Evolutionary conservation across 2,797 vertebrate species (phyloP), one percentile per base, ranked within the genome.

Genomic region (Ibycter americanus): DNA sequence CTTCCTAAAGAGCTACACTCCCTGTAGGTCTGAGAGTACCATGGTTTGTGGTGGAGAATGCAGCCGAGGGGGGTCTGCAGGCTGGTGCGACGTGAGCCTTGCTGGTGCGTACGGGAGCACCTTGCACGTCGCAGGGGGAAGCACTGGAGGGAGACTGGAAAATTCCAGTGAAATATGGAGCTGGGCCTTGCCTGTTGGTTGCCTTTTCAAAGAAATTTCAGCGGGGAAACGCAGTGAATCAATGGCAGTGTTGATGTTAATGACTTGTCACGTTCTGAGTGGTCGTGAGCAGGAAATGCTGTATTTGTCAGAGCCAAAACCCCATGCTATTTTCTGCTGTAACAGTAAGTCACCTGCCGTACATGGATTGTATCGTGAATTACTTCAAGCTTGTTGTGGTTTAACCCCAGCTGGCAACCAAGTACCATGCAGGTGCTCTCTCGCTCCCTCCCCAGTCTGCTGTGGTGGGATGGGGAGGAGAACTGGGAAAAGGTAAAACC

Each of bases 61-160:
- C 16, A 42, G 31, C 18, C 31, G 70, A n/a, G 22, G 31, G n/a
- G 22, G 22, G 31, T 54, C 36, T 42, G 22, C 19, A 56, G 42
- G 26, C 20, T 46, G 47, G 29, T 22, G 5, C 0, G 9, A 38
- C 7, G 26, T 15, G 29, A 76, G 8, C 31, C 27, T 42, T 5
- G 6, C 15, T 47, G 27, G 2, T 68, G 32, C 7, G 2, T n/a
- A 2, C 0, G 4, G 6, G 27, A 10, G 34, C 2, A 21, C 3
- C 6, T 80, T 36, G 21, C 22, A n/a, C 14, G 10, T 8, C 25
- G 59, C 6, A 1, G 9, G 17, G 18, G 15, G 17, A 54, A 76
- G 25, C 11, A 10, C 5, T 46, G 8, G 26, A 23, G 46, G 32
- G 81, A 26, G 16, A 13, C 3, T 51, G 22, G 34, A 23, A 47